phyloP scores from a whole-genome alignment of 2,888 invertebrate species.

The Dasysyrphus tricinctus region DNA sequence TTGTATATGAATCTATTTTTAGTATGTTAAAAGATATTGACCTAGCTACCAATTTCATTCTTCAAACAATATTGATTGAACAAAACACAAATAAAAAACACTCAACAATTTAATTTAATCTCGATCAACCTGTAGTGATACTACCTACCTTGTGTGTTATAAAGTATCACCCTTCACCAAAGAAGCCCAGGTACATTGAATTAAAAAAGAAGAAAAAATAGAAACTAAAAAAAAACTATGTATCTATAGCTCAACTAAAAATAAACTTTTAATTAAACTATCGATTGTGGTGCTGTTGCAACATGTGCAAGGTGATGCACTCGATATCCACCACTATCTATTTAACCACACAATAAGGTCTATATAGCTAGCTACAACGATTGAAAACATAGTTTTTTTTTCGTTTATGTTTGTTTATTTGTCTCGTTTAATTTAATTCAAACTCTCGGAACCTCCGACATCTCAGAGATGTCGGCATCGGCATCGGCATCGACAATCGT shows the following conservation, averaged over 20 bases:
- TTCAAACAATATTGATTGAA: conserved; percentile 36
- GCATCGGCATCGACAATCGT: conserved; percentile 44
- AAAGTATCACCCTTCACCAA: conserved; percentile 38
- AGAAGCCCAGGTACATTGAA: conserved; percentile 37
- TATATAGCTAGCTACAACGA: conserved; percentile 29
- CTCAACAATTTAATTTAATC: conserved; percentile 37
- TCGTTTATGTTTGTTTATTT: neutral
- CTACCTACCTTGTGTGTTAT: conserved; percentile 3
- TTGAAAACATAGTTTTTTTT: conserved; percentile 4
- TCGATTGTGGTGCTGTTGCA: conserved; percentile 45
- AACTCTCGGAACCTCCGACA: conserved; percentile 28
- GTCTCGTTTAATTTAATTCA: conserved; percentile 27
- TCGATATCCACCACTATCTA: conserved; percentile 10
- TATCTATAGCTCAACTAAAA: conserved; percentile 34
- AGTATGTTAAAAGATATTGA: neutral
- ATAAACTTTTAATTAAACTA: conserved; percentile 56
- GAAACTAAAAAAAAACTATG: conserved; percentile 2
- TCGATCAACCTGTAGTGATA: conserved; percentile 31
- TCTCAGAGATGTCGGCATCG: conserved; percentile 41
- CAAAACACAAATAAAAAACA: conserved; percentile 2
- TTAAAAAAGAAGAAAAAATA: neutral
- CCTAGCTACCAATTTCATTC: conserved; percentile 25
- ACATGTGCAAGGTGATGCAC: conserved; percentile 49
- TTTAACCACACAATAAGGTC: conserved; percentile 34
- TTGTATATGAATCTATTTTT: neutral